phyloP scores from a whole-genome alignment of 2,113 vertebrate genomes.

The Falcunculus frontatus region DNA sequence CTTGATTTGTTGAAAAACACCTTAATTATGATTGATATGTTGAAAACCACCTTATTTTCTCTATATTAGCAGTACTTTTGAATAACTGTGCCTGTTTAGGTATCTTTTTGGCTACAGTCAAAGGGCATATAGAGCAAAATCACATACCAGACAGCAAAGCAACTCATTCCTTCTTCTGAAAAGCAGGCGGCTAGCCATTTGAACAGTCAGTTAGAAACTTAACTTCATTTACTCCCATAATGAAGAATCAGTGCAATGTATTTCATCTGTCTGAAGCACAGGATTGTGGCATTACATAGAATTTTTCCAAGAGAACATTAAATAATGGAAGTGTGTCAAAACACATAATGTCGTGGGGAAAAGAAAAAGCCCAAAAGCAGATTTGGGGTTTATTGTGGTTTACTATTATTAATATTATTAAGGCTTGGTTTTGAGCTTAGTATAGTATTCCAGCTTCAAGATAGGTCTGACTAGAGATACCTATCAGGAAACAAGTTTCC shows the following conservation, averaged over 20 bases:
- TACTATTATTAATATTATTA: no score
- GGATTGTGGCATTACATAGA: background rate
- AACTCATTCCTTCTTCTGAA: background rate
- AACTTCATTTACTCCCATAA: background rate
- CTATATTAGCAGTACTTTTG: background rate
- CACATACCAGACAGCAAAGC: background rate
- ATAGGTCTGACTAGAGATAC: background rate
- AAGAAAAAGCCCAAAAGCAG: background rate
- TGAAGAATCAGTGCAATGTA: background rate
- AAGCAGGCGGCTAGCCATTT: background rate
- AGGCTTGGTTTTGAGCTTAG: background rate
- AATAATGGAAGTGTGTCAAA: background rate
- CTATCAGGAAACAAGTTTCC: background rate
- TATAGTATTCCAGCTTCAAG: background rate
- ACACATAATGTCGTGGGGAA: background rate
- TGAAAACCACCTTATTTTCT: background rate
- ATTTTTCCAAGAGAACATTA: background rate
- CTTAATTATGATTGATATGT: background rate
- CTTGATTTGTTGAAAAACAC: background rate
- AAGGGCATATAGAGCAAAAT: background rate
- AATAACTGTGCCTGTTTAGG: background rate
- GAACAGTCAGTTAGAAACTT: background rate
- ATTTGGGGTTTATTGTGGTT: background rate
- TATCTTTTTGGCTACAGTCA: background rate
- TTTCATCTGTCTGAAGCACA: background rate